phyloP scores from a whole-genome alignment of 2,113 vertebrate genomes.

The Vireo altiloquus region DNA sequence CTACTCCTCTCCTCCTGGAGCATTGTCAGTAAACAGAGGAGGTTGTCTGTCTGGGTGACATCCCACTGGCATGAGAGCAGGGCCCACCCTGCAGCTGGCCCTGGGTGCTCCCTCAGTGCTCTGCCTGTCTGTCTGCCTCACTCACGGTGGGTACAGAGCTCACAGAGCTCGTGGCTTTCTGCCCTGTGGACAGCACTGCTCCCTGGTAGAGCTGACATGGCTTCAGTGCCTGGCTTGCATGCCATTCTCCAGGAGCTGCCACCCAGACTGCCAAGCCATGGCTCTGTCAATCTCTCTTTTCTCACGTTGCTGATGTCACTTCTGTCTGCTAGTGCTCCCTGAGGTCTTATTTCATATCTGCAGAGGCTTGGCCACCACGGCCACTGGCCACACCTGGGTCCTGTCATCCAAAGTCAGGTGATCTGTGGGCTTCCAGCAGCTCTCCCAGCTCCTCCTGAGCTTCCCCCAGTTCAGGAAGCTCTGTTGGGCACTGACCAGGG shows the following conservation, averaged over 20 bases:
- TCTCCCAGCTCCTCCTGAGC: neutral
- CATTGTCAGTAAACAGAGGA: accelerated
- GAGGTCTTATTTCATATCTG: neutral
- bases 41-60: neutral
- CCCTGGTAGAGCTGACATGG: neutral
- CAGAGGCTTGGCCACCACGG: neutral
- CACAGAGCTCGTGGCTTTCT: neutral
- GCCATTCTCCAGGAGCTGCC: too few relatives aligned
- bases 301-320: neutral
- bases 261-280: neutral
- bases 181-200: too few relatives aligned
- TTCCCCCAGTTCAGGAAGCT: neutral
- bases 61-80: neutral
- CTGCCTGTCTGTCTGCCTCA: neutral
- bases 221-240: neutral
- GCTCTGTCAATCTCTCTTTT: neutral
- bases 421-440: neutral
- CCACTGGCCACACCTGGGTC: too few relatives aligned
- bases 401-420: neutral
- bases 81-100: accelerated
- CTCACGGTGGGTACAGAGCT: accelerated
- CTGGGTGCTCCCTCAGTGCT: neutral
- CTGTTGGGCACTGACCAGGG: neutral
- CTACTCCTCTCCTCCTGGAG: neutral
- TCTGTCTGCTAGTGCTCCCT: neutral